phyloP scores from a whole-genome alignment of 2,888 invertebrate genomes.

The Trichopria drosophilae region DNA sequence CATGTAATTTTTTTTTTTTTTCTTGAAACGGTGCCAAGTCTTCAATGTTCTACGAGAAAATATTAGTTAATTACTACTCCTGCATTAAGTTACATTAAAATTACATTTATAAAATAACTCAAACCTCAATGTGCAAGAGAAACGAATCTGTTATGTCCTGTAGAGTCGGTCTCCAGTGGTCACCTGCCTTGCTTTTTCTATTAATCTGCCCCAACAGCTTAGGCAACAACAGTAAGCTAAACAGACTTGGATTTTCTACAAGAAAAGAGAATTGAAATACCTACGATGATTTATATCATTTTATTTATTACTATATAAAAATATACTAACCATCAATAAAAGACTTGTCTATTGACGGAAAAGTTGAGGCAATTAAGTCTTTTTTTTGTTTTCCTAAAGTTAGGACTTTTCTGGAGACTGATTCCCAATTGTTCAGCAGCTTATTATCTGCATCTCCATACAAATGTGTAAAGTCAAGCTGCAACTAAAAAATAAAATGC shows the following conservation, averaged over 20 bases:
- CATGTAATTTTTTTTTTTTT: constrained; percentile 9
- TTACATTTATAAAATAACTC: too few species aligned
- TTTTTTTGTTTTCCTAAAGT: constrained; percentile 1
- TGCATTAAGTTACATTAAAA: too few species aligned
- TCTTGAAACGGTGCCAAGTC: constrained; percentile 16
- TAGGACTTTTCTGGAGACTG: constrained; percentile 3
- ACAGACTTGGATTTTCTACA: too few species aligned
- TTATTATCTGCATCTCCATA: neutral
- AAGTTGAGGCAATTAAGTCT: neutral
- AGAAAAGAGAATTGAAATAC: too few species aligned
- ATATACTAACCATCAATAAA: too few species aligned
- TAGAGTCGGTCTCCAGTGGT: constrained; percentile 13
- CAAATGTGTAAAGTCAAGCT: neutral
- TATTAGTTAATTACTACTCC: too few species aligned
- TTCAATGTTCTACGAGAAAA: constrained; percentile 17
- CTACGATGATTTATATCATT: too few species aligned
- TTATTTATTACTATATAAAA: too few species aligned
- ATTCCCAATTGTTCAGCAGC: neutral
- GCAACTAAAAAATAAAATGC: constrained; percentile 3
- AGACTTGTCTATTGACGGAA: too few species aligned
- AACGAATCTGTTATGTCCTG: constrained; percentile 14
- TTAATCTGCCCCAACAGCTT: constrained; percentile 4
- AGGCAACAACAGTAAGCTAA: too few species aligned
- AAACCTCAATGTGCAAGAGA: constrained; percentile 16
- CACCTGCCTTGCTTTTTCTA: constrained; percentile 6